Evolutionary conservation across 2,888 invertebrate species (phyloP).

Genomic region (Dinocampus coccinellae): DNA sequence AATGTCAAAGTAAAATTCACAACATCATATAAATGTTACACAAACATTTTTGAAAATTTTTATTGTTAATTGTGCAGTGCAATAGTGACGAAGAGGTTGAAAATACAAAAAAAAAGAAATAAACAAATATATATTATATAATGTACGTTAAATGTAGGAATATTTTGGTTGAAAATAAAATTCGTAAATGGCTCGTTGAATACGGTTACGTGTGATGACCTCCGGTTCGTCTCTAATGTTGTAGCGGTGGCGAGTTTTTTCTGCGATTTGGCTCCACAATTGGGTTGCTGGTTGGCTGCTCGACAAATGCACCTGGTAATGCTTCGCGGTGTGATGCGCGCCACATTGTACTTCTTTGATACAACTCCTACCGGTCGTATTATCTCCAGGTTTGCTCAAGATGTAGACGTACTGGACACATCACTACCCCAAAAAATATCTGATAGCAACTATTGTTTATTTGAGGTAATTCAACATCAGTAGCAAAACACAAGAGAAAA

Average conservation of each 20-base stretch:
- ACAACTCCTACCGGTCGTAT: slow-evolving; percentile 71
- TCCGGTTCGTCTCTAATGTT: slow-evolving; percentile 69
- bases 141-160: not conserved
- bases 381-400: slow-evolving; percentile 80
- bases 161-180: not conserved
- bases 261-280: slow-evolving; percentile 77
- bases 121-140: too few relatives aligned
- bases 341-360: slow-evolving; percentile 72
- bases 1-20: not conserved
- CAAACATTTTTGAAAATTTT: not conserved
- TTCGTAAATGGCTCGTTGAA: slow-evolving; percentile 28
- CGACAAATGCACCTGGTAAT: slow-evolving; percentile 69
- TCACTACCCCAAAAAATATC: slow-evolving; percentile 77
- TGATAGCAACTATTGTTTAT: slow-evolving; percentile 79
- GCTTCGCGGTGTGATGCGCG: slow-evolving; percentile 69
- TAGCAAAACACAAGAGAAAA: slow-evolving; percentile 15
- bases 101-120: too few relatives aligned
- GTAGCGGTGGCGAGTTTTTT: slow-evolving; percentile 79
- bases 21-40: not conserved
- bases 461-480: slow-evolving; percentile 76
- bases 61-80: not conserved
- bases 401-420: slow-evolving; percentile 80
- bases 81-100: not conserved
- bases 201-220: slow-evolving; percentile 51
- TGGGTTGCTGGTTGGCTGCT: slow-evolving; percentile 80